Evolutionary conservation across 2,797 vertebrate genomes (phyloP).

Genomic region (Mastacembelus armatus): DNA sequence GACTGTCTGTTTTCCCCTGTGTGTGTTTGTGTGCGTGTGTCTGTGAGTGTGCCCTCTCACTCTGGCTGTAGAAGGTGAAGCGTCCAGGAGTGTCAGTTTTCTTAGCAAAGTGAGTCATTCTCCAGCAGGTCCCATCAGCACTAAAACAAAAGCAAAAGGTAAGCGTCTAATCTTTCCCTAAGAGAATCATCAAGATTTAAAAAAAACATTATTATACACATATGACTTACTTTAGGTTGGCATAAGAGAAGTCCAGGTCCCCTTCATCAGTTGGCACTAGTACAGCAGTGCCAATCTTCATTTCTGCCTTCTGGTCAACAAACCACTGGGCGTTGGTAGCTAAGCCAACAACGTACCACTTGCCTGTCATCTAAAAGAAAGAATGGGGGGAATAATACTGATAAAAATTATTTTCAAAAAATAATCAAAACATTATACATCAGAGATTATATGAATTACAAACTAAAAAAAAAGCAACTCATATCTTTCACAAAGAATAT

Average conservation of each 20-base stretch:
- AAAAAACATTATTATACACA: background rate
- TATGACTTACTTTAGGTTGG: conserved; percentile 82
- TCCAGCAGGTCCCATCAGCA: conserved; percentile 84
- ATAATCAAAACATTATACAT: background rate
- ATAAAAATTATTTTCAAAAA: background rate
- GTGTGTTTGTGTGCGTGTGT: background rate
- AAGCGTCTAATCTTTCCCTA: background rate
- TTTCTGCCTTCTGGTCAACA: conserved; percentile 77
- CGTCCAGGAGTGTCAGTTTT: conserved; percentile 83
- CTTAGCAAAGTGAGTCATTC: conserved; percentile 80
- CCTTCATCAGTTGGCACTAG: conserved; percentile 71
- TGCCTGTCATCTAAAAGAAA: conserved; percentile 85
- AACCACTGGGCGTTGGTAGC: conserved; percentile 92
- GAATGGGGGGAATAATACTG: background rate
- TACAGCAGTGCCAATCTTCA: conserved; percentile 85
- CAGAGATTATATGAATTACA: background rate
- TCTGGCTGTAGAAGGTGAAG: conserved; percentile 85
- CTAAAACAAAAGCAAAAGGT: conserved; percentile 64
- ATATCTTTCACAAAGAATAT: background rate
- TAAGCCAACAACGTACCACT: conserved; percentile 88
- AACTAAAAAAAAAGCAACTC: background rate
- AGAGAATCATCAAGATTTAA: background rate
- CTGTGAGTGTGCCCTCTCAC: conserved; percentile 82
- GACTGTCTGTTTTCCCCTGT: background rate
- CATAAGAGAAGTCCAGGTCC: conserved; percentile 83